A percentile compares a stretch with the other conserved stretches of the same genome.
Evolutionary conservation across 2,888 invertebrate species (phyloP).

Genomic region (Mystacides longicornis): DNA sequence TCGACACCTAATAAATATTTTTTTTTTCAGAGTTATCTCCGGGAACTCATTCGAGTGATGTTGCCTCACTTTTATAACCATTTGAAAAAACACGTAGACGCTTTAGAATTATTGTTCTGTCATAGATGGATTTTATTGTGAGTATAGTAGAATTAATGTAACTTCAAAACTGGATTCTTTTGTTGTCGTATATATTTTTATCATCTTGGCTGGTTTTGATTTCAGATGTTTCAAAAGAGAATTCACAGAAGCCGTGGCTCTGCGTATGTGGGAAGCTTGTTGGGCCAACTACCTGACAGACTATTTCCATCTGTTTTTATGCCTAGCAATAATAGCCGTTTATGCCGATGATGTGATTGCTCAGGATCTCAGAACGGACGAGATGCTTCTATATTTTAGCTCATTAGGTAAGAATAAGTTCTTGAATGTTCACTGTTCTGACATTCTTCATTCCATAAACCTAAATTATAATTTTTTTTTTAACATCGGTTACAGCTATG

Average conservation of each 20-base stretch:
- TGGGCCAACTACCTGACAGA: conserved; percentile 96
- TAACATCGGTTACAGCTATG: conserved; percentile 58
- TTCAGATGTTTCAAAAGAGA: conserved; percentile 83
- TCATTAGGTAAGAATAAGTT: conserved; percentile 55
- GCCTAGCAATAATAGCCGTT: conserved; percentile 85
- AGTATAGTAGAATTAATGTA: conserved; percentile 33
- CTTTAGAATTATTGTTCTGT: conserved; percentile 84
- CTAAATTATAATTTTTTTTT: not conserved
- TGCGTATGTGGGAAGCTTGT: conserved; percentile 94
- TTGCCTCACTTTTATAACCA: conserved; percentile 85
- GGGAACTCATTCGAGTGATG: conserved; percentile 84
- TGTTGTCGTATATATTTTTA: not conserved
- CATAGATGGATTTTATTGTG: conserved; percentile 92
- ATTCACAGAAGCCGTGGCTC: conserved; percentile 80
- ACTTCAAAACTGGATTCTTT: no score
- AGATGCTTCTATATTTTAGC: conserved; percentile 91
- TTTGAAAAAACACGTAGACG: conserved; percentile 75
- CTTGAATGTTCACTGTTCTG: not conserved
- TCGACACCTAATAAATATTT: not conserved
- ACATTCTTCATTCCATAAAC: not conserved
- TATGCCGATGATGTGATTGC: conserved; percentile 91
- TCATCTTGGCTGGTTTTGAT: not conserved
- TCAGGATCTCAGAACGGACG: conserved; percentile 86
- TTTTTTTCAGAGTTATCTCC: conserved; percentile 60
- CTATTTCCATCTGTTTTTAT: conserved; percentile 92